phyloP scores from a whole-genome alignment of 2,888 invertebrate genomes.

The Abrostola tripartita region DNA sequence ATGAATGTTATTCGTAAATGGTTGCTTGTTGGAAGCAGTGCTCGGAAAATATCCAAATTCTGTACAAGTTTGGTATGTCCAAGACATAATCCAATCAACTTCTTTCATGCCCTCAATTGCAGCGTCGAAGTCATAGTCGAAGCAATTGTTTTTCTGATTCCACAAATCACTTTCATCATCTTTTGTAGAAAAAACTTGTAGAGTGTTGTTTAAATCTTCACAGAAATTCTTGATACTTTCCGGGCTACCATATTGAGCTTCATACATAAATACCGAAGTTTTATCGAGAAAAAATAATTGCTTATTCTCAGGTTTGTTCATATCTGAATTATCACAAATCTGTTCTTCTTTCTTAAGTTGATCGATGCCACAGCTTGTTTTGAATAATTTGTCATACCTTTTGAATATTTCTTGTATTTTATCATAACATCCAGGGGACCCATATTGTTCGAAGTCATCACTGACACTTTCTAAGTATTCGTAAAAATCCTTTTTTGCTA shows the following conservation, averaged over 20 bases:
- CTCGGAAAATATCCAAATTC: slow-evolving; percentile 93
- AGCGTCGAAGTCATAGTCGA: slow-evolving; percentile 70
- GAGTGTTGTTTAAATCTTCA: slow-evolving; percentile 49
- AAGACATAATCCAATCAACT: slow-evolving; percentile 72
- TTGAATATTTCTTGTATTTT: slow-evolving; percentile 68
- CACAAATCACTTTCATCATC: slow-evolving; percentile 59
- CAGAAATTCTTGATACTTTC: slow-evolving; percentile 69
- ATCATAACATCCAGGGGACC: slow-evolving; percentile 68
- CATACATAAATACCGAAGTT: slow-evolving; percentile 65
- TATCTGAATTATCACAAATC: slow-evolving; percentile 73
- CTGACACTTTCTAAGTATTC: slow-evolving; percentile 80
- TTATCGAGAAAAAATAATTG: slow-evolving; percentile 77
- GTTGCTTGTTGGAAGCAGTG: slow-evolving; percentile 86
- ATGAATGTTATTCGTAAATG: slow-evolving; percentile 87
- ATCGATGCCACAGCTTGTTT: slow-evolving; percentile 67
- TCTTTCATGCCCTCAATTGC: slow-evolving; percentile 65
- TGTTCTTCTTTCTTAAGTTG: slow-evolving; percentile 73
- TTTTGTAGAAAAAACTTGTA: slow-evolving; percentile 49
- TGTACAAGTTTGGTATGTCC: slow-evolving; percentile 93
- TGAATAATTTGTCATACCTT: slow-evolving; percentile 69
- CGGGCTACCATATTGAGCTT: slow-evolving; percentile 74
- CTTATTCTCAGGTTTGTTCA: slow-evolving; percentile 70
- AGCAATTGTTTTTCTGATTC: slow-evolving; percentile 65
- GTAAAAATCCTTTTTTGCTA: slow-evolving; percentile 78
- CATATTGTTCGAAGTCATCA: slow-evolving; percentile 75